Base-by-base conservation (phyloP, 2,888 invertebrate genomes). In the Lasioglossum pauxillum region DNA sequence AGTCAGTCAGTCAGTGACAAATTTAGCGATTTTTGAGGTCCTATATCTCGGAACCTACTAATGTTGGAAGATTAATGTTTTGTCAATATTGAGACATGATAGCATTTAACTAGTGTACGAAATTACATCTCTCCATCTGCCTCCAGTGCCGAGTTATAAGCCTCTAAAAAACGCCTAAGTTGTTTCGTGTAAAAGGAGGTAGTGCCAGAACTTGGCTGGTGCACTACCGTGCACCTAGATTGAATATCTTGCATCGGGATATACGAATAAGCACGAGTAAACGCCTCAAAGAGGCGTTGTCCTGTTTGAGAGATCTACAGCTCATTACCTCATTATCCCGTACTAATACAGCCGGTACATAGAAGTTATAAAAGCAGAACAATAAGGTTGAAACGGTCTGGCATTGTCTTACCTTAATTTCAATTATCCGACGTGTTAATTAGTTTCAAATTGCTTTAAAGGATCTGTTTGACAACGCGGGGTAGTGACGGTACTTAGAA, bases 361-460 rank as follows among this genome's bases (percentile, higher is more conserved):
- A 3, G 16, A 64, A 64, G 16, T 31, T 14, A 14, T 71, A 71
- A 41, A 71, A 23, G 12, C 41, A 14, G 19, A 41, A 41, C 71
- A n/a, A 41, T 38, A 12, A n/a, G 38, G 23, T 14, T 71, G 71
- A 41, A 41, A n/a, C 16, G 7, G 5, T 16, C 69, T 12, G 12
- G 38, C n/a, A 19, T 41, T 41, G 38, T 41, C 69, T 71, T 41
- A 71, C n/a, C n/a, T 41, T n/a, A 71, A 71, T 71, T 71, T 71
- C 35, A 41, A 71, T 71, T 41, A 41, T 41, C 14, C n/a, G 1
- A 41, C 41, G 41, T 41, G 71, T 41, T 71, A n/a, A 71, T 71
- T 71, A 71, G 19, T 71, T 71, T 71, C 41, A 23, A 71, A 71
- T 41, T 41, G 71, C 71, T 41, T n/a, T 23, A 14, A 38, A 41